Base-by-base conservation (phyloP, 30 jellyfish, hydroid and myxozoan species). In the Chrysaora quinquecirrha region DNA sequence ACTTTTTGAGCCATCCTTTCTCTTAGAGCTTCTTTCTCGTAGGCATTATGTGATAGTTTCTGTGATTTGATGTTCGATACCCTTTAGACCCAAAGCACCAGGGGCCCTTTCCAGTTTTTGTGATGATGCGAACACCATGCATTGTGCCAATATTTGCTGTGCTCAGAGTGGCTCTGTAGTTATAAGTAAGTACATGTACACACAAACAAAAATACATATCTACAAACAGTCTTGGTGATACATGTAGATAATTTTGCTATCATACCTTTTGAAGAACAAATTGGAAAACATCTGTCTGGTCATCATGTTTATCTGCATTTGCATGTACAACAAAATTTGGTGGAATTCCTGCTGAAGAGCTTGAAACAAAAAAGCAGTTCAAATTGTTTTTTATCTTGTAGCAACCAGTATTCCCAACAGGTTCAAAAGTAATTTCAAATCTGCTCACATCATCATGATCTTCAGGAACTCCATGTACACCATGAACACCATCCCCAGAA, bases 291-390 rank as follows among this genome's bases (percentile, higher is more conserved):
- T 70, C 50, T 16, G 85, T 20, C n/a, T n/a, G n/a, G 0, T 71
- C 73, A 54, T 68, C 92, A 1, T 35, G 48, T 10, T 29, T 24
- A 9, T 49, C 23, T 2, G 64, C 90, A 21, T 64, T 73, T 16
- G 79, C 62, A n/a, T 68, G 78, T 2, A 82, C 56, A 19, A 82
- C 85, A 68, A 43, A 54, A 71, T 82, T 63, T 0, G 85, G 79
- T 0, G 92, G 92, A 22, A 82, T 67, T 12, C 92, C 92, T 31
- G 92, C 92, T n/a, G 23, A 29, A 30, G 34, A 43, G 1, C 32
- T 46, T 25, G 92, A 82, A 9, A 82, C 84, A 68, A 63, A 35
- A 6, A 82, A 6, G 27, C 32, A 69, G 14, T 70, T 82, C 1
- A 30, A 78, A 11, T 30, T 25, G 56, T 69, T 30, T 34, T 71